Base-by-base conservation (phyloP, 2,113 vertebrate genomes). In the Gavialis gangeticus region DNA sequence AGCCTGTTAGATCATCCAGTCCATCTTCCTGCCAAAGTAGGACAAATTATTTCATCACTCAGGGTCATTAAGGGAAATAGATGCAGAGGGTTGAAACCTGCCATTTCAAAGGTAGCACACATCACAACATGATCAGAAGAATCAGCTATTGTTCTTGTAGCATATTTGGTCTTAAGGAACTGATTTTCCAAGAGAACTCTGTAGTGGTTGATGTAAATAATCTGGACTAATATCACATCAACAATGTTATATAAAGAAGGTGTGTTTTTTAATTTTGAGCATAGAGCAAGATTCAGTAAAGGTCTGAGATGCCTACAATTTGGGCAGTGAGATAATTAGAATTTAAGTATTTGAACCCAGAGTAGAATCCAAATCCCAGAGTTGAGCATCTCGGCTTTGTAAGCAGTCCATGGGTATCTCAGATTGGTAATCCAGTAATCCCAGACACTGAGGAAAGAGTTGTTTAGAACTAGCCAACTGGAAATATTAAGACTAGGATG, bases 21-120 rank as follows among this genome's bases (percentile, higher is more conserved):
- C 77, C 56, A 82, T 94, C 57, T 90, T n/a, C 28, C 56, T 78
- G 46, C 18, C 84, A 67, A 78, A 84, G 54, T 46, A 75, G 46
- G 16, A 89, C 8, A 79, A 88, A 67, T 91, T 79, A 80, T 90
- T 89, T 71, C 95, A 95, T 95, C 95, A 94, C 71, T 94, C 85
- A 58, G 3, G 58, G 15, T 87, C 6, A 16, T 66, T 94, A 88
- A 87, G 94, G 30, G 91, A 94, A 37, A 86, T 56, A 91, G n/a
- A 91, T 54, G 16, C 79, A 80, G 91, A 82, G 16, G 27, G 22
- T 27, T 86, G 82, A 89, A 37, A 84, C 5, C 14, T 91, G 25
- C 10, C 34, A 54, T 96, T 96, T 88, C 87, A 88, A 93, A 81
- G 63, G 8, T 79, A 94, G 92, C 84, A 92, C 46, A 75, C 62